phyloP scores from a whole-genome alignment of 2,797 vertebrate species.

The Anas bernieri region DNA sequence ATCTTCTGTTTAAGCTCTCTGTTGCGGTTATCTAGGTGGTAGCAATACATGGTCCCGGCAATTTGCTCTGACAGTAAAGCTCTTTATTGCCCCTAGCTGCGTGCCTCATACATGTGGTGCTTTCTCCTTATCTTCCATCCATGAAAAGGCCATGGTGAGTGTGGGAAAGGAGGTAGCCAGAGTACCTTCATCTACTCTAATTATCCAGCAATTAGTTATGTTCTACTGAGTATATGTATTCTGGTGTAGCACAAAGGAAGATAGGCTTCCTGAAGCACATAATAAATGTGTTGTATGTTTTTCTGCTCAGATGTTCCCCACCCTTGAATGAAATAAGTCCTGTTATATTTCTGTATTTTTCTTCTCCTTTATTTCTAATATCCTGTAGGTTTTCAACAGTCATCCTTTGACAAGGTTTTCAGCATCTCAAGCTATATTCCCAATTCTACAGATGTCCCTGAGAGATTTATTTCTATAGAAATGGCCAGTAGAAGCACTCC shows the following conservation, averaged over 20 bases:
- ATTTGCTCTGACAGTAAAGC: not conserved
- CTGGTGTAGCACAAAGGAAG: not conserved
- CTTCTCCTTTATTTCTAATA: not conserved
- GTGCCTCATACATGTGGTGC: not conserved
- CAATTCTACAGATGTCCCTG: not conserved
- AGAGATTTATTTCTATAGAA: constrained; percentile 7
- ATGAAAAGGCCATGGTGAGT: not conserved
- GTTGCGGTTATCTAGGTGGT: not conserved
- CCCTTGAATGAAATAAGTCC: not conserved
- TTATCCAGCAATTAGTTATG: not conserved
- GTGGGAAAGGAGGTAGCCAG: not conserved
- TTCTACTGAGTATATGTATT: not conserved
- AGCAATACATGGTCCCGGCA: not conserved
- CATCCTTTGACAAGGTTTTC: not conserved
- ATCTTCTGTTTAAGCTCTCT: not conserved
- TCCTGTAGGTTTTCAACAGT: constrained; percentile 26
- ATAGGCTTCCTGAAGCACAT: not conserved
- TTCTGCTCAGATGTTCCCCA: not conserved
- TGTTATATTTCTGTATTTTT: not conserved
- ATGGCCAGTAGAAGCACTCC: not conserved
- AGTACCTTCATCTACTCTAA: not conserved
- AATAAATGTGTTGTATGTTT: not conserved
- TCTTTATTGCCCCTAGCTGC: not conserved
- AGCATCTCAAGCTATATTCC: not conserved
- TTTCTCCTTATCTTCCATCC: not conserved